phyloP scores from a whole-genome alignment of 2,888 invertebrate species.

The Cryptus armator region DNA sequence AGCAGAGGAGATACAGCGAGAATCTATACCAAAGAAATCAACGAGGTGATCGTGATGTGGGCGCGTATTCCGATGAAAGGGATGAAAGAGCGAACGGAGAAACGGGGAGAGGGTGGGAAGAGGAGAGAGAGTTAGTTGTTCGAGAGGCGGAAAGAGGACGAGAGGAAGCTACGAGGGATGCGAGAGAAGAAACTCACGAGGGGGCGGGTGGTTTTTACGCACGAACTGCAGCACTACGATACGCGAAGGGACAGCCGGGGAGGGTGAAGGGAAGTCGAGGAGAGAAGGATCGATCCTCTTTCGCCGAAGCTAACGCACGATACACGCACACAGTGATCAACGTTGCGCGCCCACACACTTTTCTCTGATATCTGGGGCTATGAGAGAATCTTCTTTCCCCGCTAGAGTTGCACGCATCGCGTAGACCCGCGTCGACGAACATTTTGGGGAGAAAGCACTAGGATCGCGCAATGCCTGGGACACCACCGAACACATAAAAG shows the following conservation, averaged over 20 bases:
- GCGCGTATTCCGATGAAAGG: conserved; percentile 40
- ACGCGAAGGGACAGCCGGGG: conserved; percentile 67
- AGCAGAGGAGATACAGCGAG: neutral
- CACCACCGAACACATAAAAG: conserved; percentile 65
- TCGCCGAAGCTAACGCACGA: conserved; percentile 47
- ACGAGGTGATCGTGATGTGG: conserved; percentile 2
- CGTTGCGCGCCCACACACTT: conserved; percentile 28
- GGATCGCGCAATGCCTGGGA: conserved; percentile 49
- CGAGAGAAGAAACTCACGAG: conserved; percentile 51
- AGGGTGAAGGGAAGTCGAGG: conserved; percentile 55
- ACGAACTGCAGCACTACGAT: conserved; percentile 81
- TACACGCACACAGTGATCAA: conserved; percentile 38
- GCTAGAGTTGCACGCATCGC: conserved; percentile 73
- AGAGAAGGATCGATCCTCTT: conserved; percentile 70
- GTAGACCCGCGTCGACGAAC: conserved; percentile 66
- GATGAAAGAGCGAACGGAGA: conserved; percentile 44
- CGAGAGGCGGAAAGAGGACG: conserved; percentile 64
- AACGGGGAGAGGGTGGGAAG: neutral
- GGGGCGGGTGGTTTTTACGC: conserved; percentile 82
- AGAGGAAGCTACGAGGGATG: conserved; percentile 68
- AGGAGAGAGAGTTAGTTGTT: conserved; percentile 29
- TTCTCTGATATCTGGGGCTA: conserved; percentile 9
- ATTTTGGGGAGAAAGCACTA: conserved; percentile 67
- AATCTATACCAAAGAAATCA: conserved; percentile 14
- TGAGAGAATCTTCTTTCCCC: conserved; percentile 52